Evolutionary conservation across 2,888 invertebrate species (phyloP).

Genomic region (Synanthedon andrenaeformis): DNA sequence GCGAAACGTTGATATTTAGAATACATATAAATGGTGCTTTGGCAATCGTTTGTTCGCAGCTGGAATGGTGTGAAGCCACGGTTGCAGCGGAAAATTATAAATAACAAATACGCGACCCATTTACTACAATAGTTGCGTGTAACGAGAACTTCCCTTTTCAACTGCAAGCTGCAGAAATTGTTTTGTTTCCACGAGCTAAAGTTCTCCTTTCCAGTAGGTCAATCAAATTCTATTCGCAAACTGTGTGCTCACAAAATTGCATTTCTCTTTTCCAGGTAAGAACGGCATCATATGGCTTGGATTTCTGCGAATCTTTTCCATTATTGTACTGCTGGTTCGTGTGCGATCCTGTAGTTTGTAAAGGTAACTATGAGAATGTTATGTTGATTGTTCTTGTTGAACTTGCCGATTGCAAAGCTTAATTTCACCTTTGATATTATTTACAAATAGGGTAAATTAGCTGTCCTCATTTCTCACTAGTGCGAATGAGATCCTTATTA

Average conservation of each 20-base stretch:
- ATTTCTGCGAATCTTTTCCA: slow-evolving; percentile 16
- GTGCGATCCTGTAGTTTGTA: not conserved
- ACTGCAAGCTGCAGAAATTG: not conserved
- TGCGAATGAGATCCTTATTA: too few relatives aligned
- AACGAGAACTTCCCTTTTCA: not conserved
- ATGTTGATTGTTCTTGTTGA: too few relatives aligned
- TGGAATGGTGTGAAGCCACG: slow-evolving; percentile 1
- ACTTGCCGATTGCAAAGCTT: too few relatives aligned
- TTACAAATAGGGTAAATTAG: too few relatives aligned
- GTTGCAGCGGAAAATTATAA: not conserved
- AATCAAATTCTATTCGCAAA: too few relatives aligned
- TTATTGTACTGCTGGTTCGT: not conserved
- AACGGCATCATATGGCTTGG: not conserved
- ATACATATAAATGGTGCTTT: slow-evolving; percentile 27
- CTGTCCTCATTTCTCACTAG: too few relatives aligned
- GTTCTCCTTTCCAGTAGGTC: not conserved
- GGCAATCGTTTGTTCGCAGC: slow-evolving; percentile 31
- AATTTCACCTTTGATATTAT: too few relatives aligned
- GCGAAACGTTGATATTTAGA: slow-evolving; percentile 32
- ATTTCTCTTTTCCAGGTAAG: slow-evolving; percentile 45
- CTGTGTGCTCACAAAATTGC: slow-evolving; percentile 6
- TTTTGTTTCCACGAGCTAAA: not conserved
- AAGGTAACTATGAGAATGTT: not conserved
- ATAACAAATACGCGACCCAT: not conserved
- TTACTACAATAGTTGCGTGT: not conserved